Evolutionary conservation across 2,797 vertebrate species (phyloP).

Genomic region (Syndactyla subalaris): DNA sequence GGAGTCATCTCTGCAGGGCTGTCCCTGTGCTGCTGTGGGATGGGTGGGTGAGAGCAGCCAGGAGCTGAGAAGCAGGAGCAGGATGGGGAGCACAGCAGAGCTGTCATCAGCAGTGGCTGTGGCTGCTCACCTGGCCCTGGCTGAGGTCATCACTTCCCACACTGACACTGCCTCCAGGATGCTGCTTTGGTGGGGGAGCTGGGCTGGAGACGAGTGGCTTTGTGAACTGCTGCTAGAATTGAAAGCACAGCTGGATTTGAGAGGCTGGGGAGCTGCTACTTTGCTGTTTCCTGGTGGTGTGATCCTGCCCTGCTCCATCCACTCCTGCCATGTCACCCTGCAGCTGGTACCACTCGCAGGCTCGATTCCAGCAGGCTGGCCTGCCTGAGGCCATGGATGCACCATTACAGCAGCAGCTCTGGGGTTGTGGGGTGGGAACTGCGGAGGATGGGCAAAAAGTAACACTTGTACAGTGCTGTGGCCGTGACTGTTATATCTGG

Average conservation of each 20-base stretch:
- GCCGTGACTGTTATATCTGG: conserved; percentile 37
- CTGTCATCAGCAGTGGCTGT: not conserved
- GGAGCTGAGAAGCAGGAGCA: not conserved
- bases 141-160: not conserved
- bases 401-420: not conserved
- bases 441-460: not conserved
- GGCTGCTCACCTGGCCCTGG: not conserved
- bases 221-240: not conserved
- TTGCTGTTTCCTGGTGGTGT: not conserved
- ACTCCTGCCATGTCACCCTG: not conserved
- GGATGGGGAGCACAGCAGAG: accelerated
- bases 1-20: not conserved
- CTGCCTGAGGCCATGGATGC: not conserved
- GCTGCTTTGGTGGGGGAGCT: not conserved
- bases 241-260: conserved; percentile 1
- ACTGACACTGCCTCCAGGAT: not conserved
- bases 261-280: not conserved
- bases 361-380: not conserved
- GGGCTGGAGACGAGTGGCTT: not conserved
- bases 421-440: not conserved
- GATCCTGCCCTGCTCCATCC: not conserved
- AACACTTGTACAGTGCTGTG: not conserved
- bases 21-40: accelerated
- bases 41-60: not conserved
- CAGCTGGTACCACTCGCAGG: accelerated